Base-by-base conservation (phyloP, 1,140 invertebrate genomes). In the Maconellicoccus hirsutus region DNA sequence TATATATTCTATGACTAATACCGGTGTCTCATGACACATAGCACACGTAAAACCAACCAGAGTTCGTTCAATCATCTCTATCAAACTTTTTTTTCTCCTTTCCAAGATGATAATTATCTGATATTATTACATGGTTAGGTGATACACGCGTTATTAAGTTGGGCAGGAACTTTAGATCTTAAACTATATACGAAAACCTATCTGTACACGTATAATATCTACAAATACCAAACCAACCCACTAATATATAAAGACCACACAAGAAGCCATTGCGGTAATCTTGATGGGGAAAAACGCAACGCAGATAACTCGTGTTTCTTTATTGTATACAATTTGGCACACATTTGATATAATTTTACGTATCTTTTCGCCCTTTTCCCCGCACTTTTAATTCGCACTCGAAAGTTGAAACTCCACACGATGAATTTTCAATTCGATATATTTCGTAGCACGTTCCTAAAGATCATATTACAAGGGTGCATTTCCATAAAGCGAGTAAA, bases 81-180 rank as follows among this genome's bases (percentile, higher is more conserved):
- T 52, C 42, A 52, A 52, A 52, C 42, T 52, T 52, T 52, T 52
- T 52, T 52, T 52, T 8, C n/a, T 52, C 42, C 6, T 52, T n/a
- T n/a, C n/a, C n/a, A n/a, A 52, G 42, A 52, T 52, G 42, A 52
- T 52, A 52, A 52, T 52, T 52, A 52, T 52, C 42, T 52, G 42
- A 52, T 52, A 52, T 52, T 52, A 52, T 52, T 52, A 52, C 42
- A 52, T 52, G 42, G 42, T 52, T 52, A 52, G 42, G 42, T 52
- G 42, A 52, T 52, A 52, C 42, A 19, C 42, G 42, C 42, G 42
- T 52, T 52, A 52, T 52, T 52, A 52, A 52, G 42, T 52, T 52
- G 42, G 42, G 42, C 42, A 52, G 42, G 42, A 52, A 52, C 42
- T 52, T 52, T 3, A 52, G 42, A 52, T 52, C 16, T 52, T 52